A percentile compares a stretch with the other conserved stretches of the same genome.
These are phyloP conservation scores for Entomobrya multifasciata DNA, from an alignment of 2,888 invertebrate genomes.

Conservation along the genomic window DNA sequence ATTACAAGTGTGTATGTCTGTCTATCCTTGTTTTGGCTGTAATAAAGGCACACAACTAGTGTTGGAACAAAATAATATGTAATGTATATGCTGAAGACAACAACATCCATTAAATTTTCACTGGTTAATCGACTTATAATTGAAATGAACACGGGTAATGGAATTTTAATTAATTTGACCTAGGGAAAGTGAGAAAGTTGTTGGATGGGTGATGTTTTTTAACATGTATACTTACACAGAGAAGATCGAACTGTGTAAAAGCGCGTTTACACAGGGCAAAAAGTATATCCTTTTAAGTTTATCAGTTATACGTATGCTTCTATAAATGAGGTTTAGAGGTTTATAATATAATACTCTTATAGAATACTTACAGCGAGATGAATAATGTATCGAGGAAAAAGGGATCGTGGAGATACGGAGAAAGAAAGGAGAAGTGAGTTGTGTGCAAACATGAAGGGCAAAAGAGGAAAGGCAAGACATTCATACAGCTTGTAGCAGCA, in stretches of 20 bases:
- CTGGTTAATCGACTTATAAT: constrained; percentile 67
- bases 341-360: not conserved
- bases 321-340: too few species aligned
- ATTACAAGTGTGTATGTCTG: not conserved
- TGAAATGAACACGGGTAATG: constrained; percentile 70
- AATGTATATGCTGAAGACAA: constrained; percentile 40
- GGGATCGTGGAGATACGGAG: constrained; percentile 19
- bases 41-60: too few species aligned
- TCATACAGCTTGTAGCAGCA: constrained; percentile 22
- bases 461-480: constrained; percentile 27
- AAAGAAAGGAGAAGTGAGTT: constrained; percentile 24
- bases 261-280: too few species aligned
- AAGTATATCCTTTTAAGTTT: too few species aligned
- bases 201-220: constrained; percentile 30
- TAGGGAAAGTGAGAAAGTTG: constrained; percentile 66
- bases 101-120: constrained; percentile 65
- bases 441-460: constrained; percentile 42
- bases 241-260: too few species aligned
- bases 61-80: constrained; percentile 11
- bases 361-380: too few species aligned
- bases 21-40: not conserved
- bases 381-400: too few species aligned
- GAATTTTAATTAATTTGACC: constrained; percentile 72
- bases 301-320: too few species aligned
- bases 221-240: too few species aligned